Base-by-base conservation (phyloP, 2,888 invertebrate genomes). In the Rotaria socialis region DNA sequence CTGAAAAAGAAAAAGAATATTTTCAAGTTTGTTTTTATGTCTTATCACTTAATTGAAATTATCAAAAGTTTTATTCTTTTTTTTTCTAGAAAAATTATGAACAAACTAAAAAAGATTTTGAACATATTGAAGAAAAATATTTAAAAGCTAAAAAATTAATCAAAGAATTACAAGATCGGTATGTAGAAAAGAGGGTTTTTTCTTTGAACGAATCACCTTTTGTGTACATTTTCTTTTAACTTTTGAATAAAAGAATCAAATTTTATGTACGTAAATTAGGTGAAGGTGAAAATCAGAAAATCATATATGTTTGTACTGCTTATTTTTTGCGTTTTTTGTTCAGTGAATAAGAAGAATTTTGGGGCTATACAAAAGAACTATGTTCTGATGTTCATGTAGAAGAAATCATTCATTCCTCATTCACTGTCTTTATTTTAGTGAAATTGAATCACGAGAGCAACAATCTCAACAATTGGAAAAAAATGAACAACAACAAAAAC, bases 91-190 rank as follows among this genome's bases (percentile, higher is more conserved):
- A 80, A 80, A 11, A 47, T 11, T 80, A 80, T 80, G 43, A 47
- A 24, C 47, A 80, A 80, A 35, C 80, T 11, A 24, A 47, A 47
- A 43, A 80, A 24, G 80, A 80, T 11, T 80, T 80, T 0, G 16
- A 47, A n/a, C 80, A 80, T 41, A 47, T 80, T 6, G 80, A 80
- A 80, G 80, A 80, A 80, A 80, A 80, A 80, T 80, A 80, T 47
- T 47, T 47, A 24, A 41, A 80, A 80, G 80, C 80, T 24, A 80
- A 19, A 47, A 47, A 19, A 47, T n/a, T 80, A 24, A 80, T 80
- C 8, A 80, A 80, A 80, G 80, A 80, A 47, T 80, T 47, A 24
- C 80, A 80, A 47, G 80, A 80, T 47, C 43, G 47, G 80, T 80
- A 47, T n/a, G 80, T 80, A 80, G 7, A 22, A 14, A 27, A 27